These are phyloP conservation scores for Melipona quadrifasciata DNA, from an alignment of 1,140 invertebrate genomes.

Conservation along the genomic window DNA sequence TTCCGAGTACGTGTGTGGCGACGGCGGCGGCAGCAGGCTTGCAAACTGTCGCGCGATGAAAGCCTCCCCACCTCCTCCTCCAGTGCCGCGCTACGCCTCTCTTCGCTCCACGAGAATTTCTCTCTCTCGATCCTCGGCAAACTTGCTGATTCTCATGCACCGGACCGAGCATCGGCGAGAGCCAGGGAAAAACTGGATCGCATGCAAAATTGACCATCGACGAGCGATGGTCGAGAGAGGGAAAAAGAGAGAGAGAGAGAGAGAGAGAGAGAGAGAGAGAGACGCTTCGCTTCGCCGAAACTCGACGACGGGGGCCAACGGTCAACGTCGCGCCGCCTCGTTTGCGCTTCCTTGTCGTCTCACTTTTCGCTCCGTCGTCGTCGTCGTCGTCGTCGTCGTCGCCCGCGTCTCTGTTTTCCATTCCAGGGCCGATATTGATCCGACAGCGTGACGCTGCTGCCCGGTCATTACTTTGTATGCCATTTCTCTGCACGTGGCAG, in stretches of 20 bases:
- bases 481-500: constrained; percentile 45
- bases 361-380: constrained; percentile 35
- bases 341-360: constrained; percentile 54
- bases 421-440: constrained; percentile 76
- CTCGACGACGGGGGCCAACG: constrained; percentile 27
- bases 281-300: constrained; percentile 15
- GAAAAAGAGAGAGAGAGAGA: too few species aligned
- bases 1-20: not conserved
- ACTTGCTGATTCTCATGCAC: constrained; percentile 44
- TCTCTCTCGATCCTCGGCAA: not conserved
- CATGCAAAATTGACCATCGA: constrained; percentile 58
- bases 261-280: constrained; percentile 1
- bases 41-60: constrained; percentile 24
- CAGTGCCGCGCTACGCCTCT: not conserved
- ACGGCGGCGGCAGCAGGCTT: not conserved
- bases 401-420: constrained; percentile 58
- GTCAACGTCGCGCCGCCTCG: constrained; percentile 35
- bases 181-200: constrained; percentile 52
- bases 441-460: constrained; percentile 62
- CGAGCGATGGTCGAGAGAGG: not conserved
- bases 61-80: not conserved
- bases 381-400: not conserved
- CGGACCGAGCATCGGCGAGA: not conserved
- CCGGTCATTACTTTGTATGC: constrained; percentile 72
- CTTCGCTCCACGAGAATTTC: constrained; percentile 6